phyloP scores from a whole-genome alignment of 2,888 invertebrate species.

The Spodoptera picta region DNA sequence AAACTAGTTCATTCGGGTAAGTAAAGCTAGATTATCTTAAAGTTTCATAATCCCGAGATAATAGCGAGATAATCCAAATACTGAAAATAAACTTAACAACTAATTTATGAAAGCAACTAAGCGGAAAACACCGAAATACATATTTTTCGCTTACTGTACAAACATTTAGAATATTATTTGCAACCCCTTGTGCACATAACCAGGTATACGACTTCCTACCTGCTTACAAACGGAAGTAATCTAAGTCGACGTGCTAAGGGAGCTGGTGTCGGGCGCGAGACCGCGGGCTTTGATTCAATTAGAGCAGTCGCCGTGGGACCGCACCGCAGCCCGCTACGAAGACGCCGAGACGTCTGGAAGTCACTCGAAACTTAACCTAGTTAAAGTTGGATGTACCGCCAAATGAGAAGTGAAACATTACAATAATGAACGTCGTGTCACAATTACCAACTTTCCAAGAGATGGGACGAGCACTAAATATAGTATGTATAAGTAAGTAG shows the following conservation, averaged over 20 bases:
- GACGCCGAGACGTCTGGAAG: slow-evolving; percentile 44
- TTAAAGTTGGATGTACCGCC: slow-evolving; percentile 30
- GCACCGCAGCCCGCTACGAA: slow-evolving; percentile 34
- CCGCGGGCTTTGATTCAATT: slow-evolving; percentile 81
- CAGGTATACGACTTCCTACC: slow-evolving; percentile 33
- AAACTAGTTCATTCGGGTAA: too few species aligned
- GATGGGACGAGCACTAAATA: neutral
- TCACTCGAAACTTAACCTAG: slow-evolving; percentile 43
- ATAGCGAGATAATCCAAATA: too few species aligned
- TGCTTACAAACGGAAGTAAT: slow-evolving; percentile 70
- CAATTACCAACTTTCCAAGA: neutral
- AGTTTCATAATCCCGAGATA: too few species aligned
- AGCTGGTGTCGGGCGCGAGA: slow-evolving; percentile 71
- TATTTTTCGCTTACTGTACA: slow-evolving; percentile 5
- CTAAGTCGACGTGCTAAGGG: slow-evolving; percentile 82
- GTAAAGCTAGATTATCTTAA: too few species aligned
- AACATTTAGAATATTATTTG: slow-evolving; percentile 27
- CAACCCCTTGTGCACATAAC: slow-evolving; percentile 47
- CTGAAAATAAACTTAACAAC: too few species aligned
- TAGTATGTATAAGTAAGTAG: neutral
- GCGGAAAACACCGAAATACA: too few species aligned
- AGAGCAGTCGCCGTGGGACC: slow-evolving; percentile 74
- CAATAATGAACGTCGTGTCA: neutral
- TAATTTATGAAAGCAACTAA: too few species aligned
- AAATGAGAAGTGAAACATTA: slow-evolving; percentile 1